These are phyloP conservation scores for Plagodis dolabraria DNA, from an alignment of 2,888 invertebrate genomes.

Conservation along the genomic window DNA sequence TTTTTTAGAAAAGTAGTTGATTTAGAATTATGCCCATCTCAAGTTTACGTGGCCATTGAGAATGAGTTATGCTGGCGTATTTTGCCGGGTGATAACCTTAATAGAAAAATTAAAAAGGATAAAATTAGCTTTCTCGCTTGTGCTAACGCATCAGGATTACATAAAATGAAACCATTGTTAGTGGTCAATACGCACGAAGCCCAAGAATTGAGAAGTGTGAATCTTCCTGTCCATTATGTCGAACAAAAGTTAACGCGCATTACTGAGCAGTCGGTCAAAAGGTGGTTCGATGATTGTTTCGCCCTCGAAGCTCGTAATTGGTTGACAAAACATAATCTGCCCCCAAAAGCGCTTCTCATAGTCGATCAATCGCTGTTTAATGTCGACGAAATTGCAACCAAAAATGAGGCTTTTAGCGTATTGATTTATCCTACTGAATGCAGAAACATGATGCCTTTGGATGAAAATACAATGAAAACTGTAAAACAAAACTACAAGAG, in stretches of 20 bases:
- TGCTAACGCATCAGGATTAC: constrained; percentile 34
- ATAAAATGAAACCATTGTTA: constrained; percentile 37
- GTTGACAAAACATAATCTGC: constrained; percentile 30
- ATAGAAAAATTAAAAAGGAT: constrained; percentile 25
- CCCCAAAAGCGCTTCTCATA: constrained; percentile 37
- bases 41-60: constrained; percentile 38
- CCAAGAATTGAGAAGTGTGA: constrained; percentile 23
- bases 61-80: constrained; percentile 39
- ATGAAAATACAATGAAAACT: constrained; percentile 34
- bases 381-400: constrained; percentile 3
- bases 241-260: constrained; percentile 21
- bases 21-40: constrained; percentile 19
- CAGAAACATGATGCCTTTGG: constrained; percentile 37
- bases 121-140: constrained; percentile 34
- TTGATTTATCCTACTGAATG: constrained; percentile 38
- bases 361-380: constrained; percentile 37
- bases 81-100: constrained; percentile 32
- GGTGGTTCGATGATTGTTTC: constrained; percentile 37
- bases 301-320: constrained; percentile 29
- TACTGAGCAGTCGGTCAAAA: constrained; percentile 30
- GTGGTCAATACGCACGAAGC: constrained; percentile 26
- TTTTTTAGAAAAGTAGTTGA: constrained; percentile 14
- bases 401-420: constrained; percentile 12
- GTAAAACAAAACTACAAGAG: constrained; percentile 36
- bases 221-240: constrained; percentile 33